phyloP scores from a whole-genome alignment of 2,888 invertebrate genomes.

The Elgonia sp. region DNA sequence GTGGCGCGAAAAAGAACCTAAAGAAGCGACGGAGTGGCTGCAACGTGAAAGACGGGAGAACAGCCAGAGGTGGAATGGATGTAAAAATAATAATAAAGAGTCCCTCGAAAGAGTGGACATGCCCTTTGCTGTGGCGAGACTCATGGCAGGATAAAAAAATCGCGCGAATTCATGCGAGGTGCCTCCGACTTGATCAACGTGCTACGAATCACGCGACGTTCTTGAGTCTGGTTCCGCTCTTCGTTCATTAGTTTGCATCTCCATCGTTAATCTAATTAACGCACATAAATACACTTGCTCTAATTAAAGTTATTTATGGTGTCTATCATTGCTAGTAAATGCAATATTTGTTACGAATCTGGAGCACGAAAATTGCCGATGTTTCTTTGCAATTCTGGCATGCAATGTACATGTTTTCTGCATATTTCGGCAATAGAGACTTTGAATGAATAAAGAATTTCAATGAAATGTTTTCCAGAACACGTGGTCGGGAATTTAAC shows the following conservation, averaged over 20 bases:
- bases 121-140: slow-evolving; percentile 50
- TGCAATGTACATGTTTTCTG: neutral
- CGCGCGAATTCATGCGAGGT: slow-evolving; percentile 73
- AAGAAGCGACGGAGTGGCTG: slow-evolving; percentile 48
- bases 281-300: slow-evolving; percentile 71
- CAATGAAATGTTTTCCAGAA: neutral
- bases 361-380: slow-evolving; percentile 8
- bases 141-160: slow-evolving; percentile 70
- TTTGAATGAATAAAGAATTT: neutral
- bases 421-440: too few relatives aligned
- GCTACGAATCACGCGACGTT: slow-evolving; percentile 72
- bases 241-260: slow-evolving; percentile 69
- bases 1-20: slow-evolving; percentile 73
- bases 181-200: slow-evolving; percentile 69
- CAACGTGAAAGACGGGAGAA: slow-evolving; percentile 57
- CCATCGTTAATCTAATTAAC: slow-evolving; percentile 76
- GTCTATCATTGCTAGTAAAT: slow-evolving; percentile 48
- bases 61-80: slow-evolving; percentile 69
- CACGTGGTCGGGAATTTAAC: too few relatives aligned
- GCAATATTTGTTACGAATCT: slow-evolving; percentile 2
- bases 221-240: slow-evolving; percentile 24
- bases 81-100: slow-evolving; percentile 76
- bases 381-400: slow-evolving; percentile 10
- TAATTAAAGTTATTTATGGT: slow-evolving; percentile 70
- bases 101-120: slow-evolving; percentile 64